These are phyloP conservation scores for Eristalis tenax DNA, from an alignment of 2,888 invertebrate species.

Conservation along the genomic window DNA sequence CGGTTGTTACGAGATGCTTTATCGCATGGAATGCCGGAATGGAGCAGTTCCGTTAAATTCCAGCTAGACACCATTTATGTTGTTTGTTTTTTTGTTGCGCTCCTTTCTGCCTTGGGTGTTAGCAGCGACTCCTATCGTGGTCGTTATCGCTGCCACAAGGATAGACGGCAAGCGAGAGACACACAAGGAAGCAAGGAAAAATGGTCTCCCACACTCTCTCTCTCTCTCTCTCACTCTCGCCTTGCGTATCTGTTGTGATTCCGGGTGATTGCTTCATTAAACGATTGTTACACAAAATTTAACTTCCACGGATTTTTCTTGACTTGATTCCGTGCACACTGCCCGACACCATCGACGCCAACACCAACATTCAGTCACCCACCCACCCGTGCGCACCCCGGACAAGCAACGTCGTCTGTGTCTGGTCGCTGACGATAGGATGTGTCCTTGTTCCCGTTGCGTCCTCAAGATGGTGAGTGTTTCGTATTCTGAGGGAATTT, in stretches of 20 bases:
- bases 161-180: not conserved
- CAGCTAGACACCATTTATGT: not conserved
- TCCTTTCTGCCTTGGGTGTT: not conserved
- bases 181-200: not conserved
- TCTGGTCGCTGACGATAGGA: not conserved
- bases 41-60: conserved; percentile 5
- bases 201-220: not conserved
- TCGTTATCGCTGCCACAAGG: not conserved
- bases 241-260: conserved; percentile 44
- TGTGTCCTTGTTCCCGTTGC: not conserved
- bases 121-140: not conserved
- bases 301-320: conserved; percentile 28
- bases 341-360: not conserved
- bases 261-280: conserved; percentile 58
- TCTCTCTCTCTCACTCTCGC: not conserved
- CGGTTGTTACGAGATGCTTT: conserved; percentile 33
- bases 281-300: conserved; percentile 58
- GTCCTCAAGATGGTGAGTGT: not conserved
- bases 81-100: not conserved
- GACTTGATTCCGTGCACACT: not conserved
- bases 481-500: not conserved
- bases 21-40: conserved; percentile 41
- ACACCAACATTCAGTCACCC: not conserved
- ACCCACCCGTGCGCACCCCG: not conserved
- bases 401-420: not conserved